Evolutionary conservation across 2,797 vertebrate genomes (phyloP).

Genomic region (Cephalopachus bancanus): DNA sequence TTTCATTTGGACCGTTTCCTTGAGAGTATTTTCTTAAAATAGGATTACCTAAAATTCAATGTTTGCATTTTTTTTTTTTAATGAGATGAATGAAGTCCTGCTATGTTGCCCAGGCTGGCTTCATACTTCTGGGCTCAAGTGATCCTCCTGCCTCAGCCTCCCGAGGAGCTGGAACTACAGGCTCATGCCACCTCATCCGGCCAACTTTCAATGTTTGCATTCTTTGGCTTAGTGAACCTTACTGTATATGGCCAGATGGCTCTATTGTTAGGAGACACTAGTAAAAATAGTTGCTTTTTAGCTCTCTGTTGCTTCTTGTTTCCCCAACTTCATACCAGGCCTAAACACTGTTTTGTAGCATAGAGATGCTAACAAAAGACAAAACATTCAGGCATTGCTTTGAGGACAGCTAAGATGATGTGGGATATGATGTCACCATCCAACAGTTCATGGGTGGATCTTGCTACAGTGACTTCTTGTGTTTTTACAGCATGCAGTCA

Average conservation of each 20-base stretch:
- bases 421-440: neutral
- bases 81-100: neutral
- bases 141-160: neutral
- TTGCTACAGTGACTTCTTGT: neutral
- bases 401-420: neutral
- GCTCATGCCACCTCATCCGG: neutral
- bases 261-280: neutral
- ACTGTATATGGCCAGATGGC: neutral
- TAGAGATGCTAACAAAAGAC: neutral
- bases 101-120: neutral
- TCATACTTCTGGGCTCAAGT: neutral
- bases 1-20: neutral
- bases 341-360: neutral
- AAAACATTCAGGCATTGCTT: conserved; percentile 16
- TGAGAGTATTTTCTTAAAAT: neutral
- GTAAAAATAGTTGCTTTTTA: neutral
- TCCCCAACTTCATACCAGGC: neutral
- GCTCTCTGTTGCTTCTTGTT: conserved; percentile 4
- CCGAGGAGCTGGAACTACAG: neutral
- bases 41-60: neutral
- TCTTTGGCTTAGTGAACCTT: neutral
- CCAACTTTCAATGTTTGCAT: neutral
- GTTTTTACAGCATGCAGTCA: neutral
- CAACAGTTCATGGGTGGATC: neutral
- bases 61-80: neutral